Conservation (phyloP, 2,113 vertebrate genomes). For the Phaethon lepturus region DNA sequence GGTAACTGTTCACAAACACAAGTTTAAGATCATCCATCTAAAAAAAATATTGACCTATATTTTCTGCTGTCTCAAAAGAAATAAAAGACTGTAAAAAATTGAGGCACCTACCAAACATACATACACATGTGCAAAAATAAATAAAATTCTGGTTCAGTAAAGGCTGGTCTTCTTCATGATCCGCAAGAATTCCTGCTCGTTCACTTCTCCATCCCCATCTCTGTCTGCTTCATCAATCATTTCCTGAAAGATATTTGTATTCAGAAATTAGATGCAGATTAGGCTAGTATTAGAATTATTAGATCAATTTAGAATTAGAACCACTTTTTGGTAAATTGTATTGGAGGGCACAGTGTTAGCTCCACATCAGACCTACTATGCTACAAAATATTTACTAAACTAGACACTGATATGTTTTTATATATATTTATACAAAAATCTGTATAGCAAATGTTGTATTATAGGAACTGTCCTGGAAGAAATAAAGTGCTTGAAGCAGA, state of each 20-base stretch:
- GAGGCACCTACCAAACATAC: not conserved
- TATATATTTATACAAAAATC: not conserved
- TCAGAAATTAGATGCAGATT: fast-evolving
- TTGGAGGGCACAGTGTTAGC: not conserved
- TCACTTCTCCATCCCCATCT: conserved; percentile 94
- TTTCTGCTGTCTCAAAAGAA: not conserved
- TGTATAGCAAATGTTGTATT: not conserved
- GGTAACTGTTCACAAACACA: not conserved
- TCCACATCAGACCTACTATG: fast-evolving
- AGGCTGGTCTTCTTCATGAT: conserved; percentile 96
- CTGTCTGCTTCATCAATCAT: conserved; percentile 94
- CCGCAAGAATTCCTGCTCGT: conserved; percentile 91
- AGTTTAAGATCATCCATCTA: not conserved
- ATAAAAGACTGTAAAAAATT: not conserved
- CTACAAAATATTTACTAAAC: not conserved
- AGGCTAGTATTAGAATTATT: not conserved
- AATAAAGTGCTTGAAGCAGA: not conserved
- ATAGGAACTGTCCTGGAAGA: not conserved
- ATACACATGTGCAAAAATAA: not conserved
- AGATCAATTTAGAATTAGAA: not conserved
- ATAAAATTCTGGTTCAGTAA: conserved; percentile 75
- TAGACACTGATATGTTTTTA: not conserved
- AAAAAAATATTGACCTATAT: not conserved
- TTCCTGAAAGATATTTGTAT: conserved; percentile 76
- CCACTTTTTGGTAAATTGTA: not conserved